Percentiles rank a stretch among this genome's conserved stretches.
phyloP scores from a whole-genome alignment of 2,888 invertebrate species.

The Mythimna impura region DNA sequence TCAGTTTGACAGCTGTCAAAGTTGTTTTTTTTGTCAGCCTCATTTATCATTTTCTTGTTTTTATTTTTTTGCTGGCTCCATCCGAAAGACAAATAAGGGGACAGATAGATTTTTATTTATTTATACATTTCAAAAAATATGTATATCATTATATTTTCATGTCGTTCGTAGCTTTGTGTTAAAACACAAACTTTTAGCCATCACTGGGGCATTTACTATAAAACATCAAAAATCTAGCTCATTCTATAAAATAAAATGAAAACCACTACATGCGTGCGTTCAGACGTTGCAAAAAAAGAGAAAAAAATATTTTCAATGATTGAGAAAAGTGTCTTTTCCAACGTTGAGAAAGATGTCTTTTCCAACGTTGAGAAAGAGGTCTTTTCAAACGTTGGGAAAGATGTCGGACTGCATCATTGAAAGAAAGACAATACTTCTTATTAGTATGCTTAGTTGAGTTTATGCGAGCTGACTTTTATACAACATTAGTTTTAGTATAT shows the following conservation, averaged over 20 bases:
- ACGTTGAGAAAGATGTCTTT: neutral
- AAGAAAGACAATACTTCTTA: no score
- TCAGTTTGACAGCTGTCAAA: slow-evolving; percentile 33
- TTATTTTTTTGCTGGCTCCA: slow-evolving; percentile 58
- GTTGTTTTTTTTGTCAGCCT: neutral
- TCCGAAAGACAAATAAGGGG: slow-evolving; percentile 69
- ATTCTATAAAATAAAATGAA: slow-evolving; percentile 79
- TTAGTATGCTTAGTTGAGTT: no score
- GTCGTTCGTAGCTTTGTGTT: slow-evolving; percentile 74
- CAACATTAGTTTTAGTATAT: no score
- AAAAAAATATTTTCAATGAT: neutral
- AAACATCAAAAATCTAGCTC: slow-evolving; percentile 87
- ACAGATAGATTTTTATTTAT: slow-evolving; percentile 74
- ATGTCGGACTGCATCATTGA: no score
- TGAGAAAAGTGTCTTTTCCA: neutral
- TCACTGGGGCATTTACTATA: slow-evolving; percentile 79
- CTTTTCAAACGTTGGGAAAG: no score
- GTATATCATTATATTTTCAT: slow-evolving; percentile 69
- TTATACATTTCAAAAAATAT: slow-evolving; percentile 89
- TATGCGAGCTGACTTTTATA: no score
- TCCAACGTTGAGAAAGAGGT: no score
- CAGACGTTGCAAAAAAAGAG: slow-evolving; percentile 53
- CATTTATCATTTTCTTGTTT: neutral
- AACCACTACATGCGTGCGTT: slow-evolving; percentile 62
- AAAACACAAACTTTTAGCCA: slow-evolving; percentile 77